A percentile compares a stretch with the other conserved stretches of the same genome.
Conservation (phyloP, 2,113 vertebrate genomes). For the Grammomys surdaster region DNA sequence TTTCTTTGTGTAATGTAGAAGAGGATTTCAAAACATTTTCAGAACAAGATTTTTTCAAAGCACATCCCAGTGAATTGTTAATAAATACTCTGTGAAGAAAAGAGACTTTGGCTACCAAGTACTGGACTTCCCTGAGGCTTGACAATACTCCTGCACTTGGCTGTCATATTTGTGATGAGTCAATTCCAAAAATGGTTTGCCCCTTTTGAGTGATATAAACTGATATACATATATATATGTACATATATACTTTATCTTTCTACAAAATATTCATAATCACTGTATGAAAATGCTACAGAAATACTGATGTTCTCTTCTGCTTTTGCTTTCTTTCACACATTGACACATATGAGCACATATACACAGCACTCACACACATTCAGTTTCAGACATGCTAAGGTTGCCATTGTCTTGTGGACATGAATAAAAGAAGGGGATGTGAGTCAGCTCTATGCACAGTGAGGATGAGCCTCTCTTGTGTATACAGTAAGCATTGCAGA, state of each 20-base stretch:
- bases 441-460: neutral
- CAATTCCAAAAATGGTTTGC: neutral
- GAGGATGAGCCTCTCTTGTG: neutral
- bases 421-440: neutral
- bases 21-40: neutral
- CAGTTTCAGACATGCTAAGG: neutral
- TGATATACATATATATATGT: neutral
- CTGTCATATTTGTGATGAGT: neutral
- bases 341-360: neutral
- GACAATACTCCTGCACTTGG: neutral
- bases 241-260: neutral
- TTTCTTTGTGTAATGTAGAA: neutral
- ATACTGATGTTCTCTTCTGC: neutral
- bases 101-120: neutral
- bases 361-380: too few species aligned
- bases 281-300: conserved; percentile 33
- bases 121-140: neutral
- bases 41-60: conserved; percentile 22
- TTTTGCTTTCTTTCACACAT: neutral
- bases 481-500: neutral
- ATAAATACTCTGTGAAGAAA: neutral
- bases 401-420: neutral
- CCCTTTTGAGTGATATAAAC: conserved; percentile 18
- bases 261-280: neutral
- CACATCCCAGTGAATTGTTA: neutral